Percentiles rank a stretch among this genome's conserved stretches.
Conservation (phyloP, 2,888 invertebrate genomes). For the Drosophila subquinaria region DNA sequence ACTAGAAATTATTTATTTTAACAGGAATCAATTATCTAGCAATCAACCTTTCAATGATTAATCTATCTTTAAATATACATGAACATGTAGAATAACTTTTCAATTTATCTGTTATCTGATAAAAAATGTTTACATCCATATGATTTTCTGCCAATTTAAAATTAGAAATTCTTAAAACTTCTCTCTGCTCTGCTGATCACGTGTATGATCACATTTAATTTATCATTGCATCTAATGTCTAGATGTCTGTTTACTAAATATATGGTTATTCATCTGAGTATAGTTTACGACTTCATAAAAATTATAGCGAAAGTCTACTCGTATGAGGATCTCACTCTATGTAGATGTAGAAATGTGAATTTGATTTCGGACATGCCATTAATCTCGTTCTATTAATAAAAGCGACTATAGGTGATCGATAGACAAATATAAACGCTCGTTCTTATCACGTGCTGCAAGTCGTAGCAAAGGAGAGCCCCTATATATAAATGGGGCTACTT, state of each 20-base stretch:
- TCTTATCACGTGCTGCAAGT: constrained; percentile 70
- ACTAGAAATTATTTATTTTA: not conserved
- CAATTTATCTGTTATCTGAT: no score
- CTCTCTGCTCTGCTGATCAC: not conserved
- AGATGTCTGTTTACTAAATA: not conserved
- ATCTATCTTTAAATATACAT: no score
- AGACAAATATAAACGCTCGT: constrained; percentile 54
- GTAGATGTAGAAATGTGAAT: constrained; percentile 1
- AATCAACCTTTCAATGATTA: no score
- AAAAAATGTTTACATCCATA: no score
- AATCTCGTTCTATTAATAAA: constrained; percentile 68
- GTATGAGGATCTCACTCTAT: not conserved
- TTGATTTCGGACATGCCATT: constrained; percentile 22
- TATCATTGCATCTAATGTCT: not conserved
- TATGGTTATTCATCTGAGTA: not conserved
- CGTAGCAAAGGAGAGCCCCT: constrained; percentile 12
- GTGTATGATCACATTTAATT: not conserved
- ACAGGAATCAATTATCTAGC: not conserved
- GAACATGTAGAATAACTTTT: no score
- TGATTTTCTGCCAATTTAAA: no score
- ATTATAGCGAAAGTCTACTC: not conserved
- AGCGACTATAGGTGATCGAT: constrained; percentile 45
- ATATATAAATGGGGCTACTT: constrained; percentile 16
- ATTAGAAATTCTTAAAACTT: not conserved
- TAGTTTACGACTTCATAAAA: not conserved